phyloP scores from a whole-genome alignment of 64 coral and sea anemone genomes.

The Trachythela sp. region DNA sequence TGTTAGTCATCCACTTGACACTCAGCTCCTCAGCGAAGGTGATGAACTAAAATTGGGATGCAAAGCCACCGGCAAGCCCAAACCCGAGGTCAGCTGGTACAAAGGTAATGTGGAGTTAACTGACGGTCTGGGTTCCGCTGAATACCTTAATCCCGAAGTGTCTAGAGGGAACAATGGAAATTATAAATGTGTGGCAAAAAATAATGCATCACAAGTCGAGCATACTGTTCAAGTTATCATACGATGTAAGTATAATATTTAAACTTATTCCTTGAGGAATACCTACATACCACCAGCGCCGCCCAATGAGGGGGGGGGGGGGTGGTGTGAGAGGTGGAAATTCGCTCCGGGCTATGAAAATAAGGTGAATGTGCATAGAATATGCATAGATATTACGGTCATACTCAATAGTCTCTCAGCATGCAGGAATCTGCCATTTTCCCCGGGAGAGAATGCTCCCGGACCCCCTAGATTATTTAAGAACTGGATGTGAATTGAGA shows the following conservation, averaged over 20 bases:
- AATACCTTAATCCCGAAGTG: not conserved
- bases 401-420: too few relatives aligned
- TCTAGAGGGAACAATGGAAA: not conserved
- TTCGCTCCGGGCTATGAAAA: too few relatives aligned
- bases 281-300: too few relatives aligned
- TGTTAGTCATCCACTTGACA: not conserved
- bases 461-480: too few relatives aligned
- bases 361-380: too few relatives aligned
- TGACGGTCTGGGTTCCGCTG: not conserved
- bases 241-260: not conserved
- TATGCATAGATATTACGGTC: too few relatives aligned
- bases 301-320: too few relatives aligned
- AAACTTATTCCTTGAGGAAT: too few relatives aligned
- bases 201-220: not conserved
- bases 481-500: too few relatives aligned
- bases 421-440: too few relatives aligned
- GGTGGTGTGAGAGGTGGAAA: too few relatives aligned
- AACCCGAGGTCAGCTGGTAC: not conserved
- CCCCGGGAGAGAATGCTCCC: too few relatives aligned
- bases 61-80: not conserved
- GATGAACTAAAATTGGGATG: slow-evolving; percentile 7
- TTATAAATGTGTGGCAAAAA: not conserved
- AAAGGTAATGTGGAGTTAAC: not conserved
- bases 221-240: slow-evolving; percentile 7
- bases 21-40: not conserved